phyloP scores from a whole-genome alignment of 1,140 invertebrate genomes.

The Atta texana region DNA sequence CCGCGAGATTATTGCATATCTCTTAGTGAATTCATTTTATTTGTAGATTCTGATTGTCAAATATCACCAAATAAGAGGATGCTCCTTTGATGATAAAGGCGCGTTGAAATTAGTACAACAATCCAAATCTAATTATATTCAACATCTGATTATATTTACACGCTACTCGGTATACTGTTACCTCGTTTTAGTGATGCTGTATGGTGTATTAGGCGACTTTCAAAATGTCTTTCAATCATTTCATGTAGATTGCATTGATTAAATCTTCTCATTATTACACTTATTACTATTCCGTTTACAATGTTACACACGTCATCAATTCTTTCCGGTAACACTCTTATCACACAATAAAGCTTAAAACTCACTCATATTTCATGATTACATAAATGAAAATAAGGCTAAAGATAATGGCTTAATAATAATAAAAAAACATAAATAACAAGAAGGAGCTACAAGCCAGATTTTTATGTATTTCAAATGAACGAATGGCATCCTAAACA shows the following conservation, averaged over 20 bases:
- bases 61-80: constrained; percentile 50
- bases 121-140: constrained; percentile 60
- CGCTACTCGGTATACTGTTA: neutral
- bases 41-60: neutral
- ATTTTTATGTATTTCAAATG: too few species aligned
- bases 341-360: neutral
- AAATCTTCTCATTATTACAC: neutral
- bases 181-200: constrained; percentile 50
- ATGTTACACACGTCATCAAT: neutral
- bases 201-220: constrained; percentile 55
- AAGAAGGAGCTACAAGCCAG: too few species aligned
- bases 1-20: constrained; percentile 24
- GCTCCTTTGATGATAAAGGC: constrained; percentile 56
- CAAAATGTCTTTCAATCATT: constrained; percentile 73
- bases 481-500: too few species aligned
- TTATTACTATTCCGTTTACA: neutral
- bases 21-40: constrained; percentile 38
- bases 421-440: too few species aligned
- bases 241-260: constrained; percentile 31
- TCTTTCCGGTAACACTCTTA: neutral
- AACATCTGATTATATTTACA: neutral
- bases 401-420: too few species aligned
- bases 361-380: neutral
- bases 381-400: neutral
- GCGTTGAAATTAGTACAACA: constrained; percentile 65